These are phyloP conservation scores for Ctenodactylus gundi DNA, from an alignment of 2,113 vertebrate species.

Conservation along the genomic window DNA sequence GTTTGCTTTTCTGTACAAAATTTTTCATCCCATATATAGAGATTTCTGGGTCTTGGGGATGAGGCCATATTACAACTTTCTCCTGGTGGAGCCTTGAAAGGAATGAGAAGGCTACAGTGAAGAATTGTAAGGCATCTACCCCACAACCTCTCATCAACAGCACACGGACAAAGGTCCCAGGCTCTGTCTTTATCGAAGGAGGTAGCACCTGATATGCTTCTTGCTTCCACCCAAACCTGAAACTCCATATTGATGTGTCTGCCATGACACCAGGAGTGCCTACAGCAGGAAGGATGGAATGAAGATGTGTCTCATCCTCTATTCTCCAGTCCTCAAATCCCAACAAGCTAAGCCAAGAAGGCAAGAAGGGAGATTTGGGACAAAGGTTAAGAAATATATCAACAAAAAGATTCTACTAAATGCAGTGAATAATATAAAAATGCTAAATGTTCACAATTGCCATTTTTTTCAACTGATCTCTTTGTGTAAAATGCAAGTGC, in stretches of 20 bases:
- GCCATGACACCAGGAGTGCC: background rate
- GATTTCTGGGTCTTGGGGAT: background rate
- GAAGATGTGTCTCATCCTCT: background rate
- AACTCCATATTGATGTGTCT: background rate
- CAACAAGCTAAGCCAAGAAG: background rate
- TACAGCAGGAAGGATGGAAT: background rate
- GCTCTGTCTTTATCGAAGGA: background rate
- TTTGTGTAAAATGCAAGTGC: background rate
- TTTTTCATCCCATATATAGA: background rate
- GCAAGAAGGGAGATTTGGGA: background rate
- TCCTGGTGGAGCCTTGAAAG: background rate
- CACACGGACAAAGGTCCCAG: background rate
- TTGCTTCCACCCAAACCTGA: background rate
- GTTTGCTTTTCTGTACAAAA: background rate
- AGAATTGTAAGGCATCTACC: background rate
- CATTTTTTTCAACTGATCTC: background rate
- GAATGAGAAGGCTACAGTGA: background rate
- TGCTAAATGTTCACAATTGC: background rate
- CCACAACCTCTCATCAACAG: background rate
- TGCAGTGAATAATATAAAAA: background rate
- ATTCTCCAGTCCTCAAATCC: background rate
- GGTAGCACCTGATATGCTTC: background rate
- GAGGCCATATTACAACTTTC: background rate
- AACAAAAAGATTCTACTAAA: conserved; percentile 4
- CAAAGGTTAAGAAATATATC: background rate